Percentiles rank a stretch among this genome's conserved stretches.
Conservation (phyloP, 92 coral and sea anemone genomes). For the Palythoa grandis region DNA sequence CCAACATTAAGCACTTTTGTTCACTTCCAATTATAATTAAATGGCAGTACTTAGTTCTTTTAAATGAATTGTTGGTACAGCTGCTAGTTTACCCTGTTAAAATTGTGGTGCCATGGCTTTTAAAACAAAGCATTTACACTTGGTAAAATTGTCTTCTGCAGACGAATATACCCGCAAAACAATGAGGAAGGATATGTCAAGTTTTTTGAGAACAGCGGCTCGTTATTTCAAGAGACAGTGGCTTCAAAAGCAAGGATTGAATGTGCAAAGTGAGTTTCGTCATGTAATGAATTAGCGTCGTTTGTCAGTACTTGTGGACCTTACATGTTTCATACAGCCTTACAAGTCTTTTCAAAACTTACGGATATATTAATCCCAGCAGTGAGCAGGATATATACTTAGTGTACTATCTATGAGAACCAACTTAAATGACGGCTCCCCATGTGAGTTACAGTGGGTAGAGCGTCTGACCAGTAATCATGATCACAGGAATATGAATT, state of each 20-base stretch:
- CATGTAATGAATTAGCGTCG: not conserved
- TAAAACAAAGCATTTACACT: not conserved
- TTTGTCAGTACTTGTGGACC: not conserved
- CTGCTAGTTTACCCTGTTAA: not conserved
- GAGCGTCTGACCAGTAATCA: too few species aligned
- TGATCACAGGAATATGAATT: too few species aligned
- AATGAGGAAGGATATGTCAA: slow-evolving; percentile 88
- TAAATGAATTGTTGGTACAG: not conserved
- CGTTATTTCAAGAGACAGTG: slow-evolving; percentile 93
- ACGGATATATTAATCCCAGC: too few species aligned
- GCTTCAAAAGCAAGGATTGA: slow-evolving; percentile 98
- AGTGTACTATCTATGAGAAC: too few species aligned
- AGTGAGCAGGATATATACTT: too few species aligned
- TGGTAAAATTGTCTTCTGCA: slow-evolving; percentile 15
- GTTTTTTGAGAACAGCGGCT: slow-evolving; percentile 95
- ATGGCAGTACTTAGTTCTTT: too few species aligned
- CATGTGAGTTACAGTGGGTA: too few species aligned
- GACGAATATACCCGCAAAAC: slow-evolving; percentile 92
- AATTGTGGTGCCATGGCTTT: not conserved
- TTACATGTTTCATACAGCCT: not conserved
- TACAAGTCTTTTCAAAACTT: too few species aligned
- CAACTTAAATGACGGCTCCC: too few species aligned
- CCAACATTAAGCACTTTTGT: too few species aligned
- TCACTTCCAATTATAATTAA: too few species aligned
- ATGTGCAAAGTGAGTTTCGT: slow-evolving; percentile 85